Conservation (phyloP, 1,140 invertebrate species). For the Cecropterus lyciades region DNA sequence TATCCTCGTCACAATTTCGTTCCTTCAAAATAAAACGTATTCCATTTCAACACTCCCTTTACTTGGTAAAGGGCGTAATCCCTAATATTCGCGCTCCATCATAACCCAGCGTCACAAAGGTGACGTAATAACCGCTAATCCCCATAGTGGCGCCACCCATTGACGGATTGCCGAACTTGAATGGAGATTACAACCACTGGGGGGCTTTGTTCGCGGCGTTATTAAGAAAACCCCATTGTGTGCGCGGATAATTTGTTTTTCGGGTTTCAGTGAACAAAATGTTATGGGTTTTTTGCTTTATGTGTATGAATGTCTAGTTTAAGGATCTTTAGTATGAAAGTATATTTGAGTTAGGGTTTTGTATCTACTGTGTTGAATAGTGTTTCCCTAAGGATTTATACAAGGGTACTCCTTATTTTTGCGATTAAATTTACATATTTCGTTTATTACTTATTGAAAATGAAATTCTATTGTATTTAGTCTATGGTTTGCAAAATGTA, state of each 20-base stretch:
- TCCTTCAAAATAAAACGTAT: too few relatives aligned
- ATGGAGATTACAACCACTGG: constrained; percentile 73
- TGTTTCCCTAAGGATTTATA: too few relatives aligned
- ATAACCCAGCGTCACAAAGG: constrained; percentile 76
- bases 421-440: too few relatives aligned
- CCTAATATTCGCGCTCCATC: constrained; percentile 78
- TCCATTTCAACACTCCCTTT: too few relatives aligned
- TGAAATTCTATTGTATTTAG: too few relatives aligned
- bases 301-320: neutral
- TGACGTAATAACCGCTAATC: constrained; percentile 81
- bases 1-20: constrained; percentile 17
- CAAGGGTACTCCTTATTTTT: too few relatives aligned
- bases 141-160: constrained; percentile 80
- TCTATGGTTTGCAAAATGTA: too few relatives aligned
- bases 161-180: constrained; percentile 74
- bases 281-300: neutral
- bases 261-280: constrained; percentile 16
- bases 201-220: constrained; percentile 68
- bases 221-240: constrained; percentile 69
- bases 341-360: neutral
- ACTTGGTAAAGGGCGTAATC: constrained; percentile 66
- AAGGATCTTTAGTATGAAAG: constrained; percentile 8
- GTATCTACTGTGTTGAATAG: too few relatives aligned
- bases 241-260: constrained; percentile 71
- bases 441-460: too few relatives aligned